A percentile compares a stretch with the other conserved stretches of the same genome.
Conservation (phyloP, 2,113 vertebrate species). For the Ophthalmolycus amberensis region DNA sequence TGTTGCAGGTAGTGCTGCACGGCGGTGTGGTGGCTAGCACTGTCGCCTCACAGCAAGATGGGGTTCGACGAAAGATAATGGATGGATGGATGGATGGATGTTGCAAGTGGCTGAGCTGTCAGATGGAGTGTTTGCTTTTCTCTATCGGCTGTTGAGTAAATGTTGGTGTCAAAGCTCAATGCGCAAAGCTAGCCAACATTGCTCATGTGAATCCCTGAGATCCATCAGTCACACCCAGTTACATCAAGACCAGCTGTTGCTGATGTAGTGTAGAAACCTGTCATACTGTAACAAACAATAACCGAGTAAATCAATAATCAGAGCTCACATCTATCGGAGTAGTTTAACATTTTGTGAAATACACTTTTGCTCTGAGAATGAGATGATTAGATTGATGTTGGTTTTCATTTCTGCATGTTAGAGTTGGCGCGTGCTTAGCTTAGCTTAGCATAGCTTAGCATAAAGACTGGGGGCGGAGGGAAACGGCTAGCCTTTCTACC, state of each 20-base stretch:
- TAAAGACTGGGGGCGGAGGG: neutral
- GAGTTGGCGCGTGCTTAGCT: too few species aligned
- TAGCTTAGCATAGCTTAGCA: neutral
- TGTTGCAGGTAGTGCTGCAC: neutral
- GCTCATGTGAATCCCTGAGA: neutral
- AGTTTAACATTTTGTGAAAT: neutral
- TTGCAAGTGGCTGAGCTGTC: neutral
- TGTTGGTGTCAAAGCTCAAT: neutral
- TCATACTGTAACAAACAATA: neutral
- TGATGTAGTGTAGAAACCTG: neutral
- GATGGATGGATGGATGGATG: neutral
- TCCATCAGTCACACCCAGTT: neutral
- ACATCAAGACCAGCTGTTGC: neutral
- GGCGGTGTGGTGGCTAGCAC: too few species aligned
- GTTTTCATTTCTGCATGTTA: neutral
- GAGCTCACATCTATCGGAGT: neutral
- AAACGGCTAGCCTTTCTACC: neutral
- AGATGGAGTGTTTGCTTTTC: neutral
- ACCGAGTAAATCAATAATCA: neutral
- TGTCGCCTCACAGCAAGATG: neutral
- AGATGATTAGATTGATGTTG: neutral
- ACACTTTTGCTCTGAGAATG: neutral
- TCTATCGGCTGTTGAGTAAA: neutral
- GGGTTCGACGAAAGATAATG: neutral
- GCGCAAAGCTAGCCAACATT: neutral